Evolutionary conservation across 2,797 vertebrate species (phyloP), one percentile per base, ranked within the genome.

Genomic region (Cetoscarus ocellatus): DNA sequence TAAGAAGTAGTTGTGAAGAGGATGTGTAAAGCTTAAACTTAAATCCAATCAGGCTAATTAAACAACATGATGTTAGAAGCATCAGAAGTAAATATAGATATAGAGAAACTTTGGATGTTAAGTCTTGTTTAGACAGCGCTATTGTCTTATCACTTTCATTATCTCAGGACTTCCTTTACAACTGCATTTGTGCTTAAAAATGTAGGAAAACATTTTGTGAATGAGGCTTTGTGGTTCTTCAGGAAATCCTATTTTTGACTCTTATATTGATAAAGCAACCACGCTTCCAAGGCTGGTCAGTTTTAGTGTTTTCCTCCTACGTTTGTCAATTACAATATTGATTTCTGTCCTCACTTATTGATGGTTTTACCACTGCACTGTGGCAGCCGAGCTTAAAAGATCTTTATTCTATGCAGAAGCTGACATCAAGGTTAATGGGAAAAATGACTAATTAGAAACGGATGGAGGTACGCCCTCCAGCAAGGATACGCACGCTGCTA

Each of bases 341-440:
- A 91, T 87, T 63, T 35, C 51, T 17, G 48, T 61, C 68, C 66
- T 48, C 52, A 79, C 35, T 67, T 82, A 88, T 64, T 77, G 79
- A 92, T 85, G 58, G 36, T 52, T 47, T 84, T 70, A 86, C 70
- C 74, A 13, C 75, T 80, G 42, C 9, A 7, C 34, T 8, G 63
- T 79, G 83, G 61, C 70, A 78, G 57, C 66, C 85, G 57, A 76
- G 71, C 76, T 87, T 82, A 70, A 86, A 78, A 56, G 62, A 79
- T 83, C 79, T 57, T 73, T 80, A 77, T 74, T 80, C 48, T 70
- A 67, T 82, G 84, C 78, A 82, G 67, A 81, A 62, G 36, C 67
- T 66, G 78, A 81, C 86, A 73, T 80, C 60, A 83, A 74, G 77
- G 80, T 86, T 85, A 90, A 93, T 89, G 80, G 61, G 42, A 84